Evolutionary conservation across 2,113 vertebrate genomes (phyloP), one percentile per base, ranked within the genome.

Genomic region (Corydoras maculifer): DNA sequence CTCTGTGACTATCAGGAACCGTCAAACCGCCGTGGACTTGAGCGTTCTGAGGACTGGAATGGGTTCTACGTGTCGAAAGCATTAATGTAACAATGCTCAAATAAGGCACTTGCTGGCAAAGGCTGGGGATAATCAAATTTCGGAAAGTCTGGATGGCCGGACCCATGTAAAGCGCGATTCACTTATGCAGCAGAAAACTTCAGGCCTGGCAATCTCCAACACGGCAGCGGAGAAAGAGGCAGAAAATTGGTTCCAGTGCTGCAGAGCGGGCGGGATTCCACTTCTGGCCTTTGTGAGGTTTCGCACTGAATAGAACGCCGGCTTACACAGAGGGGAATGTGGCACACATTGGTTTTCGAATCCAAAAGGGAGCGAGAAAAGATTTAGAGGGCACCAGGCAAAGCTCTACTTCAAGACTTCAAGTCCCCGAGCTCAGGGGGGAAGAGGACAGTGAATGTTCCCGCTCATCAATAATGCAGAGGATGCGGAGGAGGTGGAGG

Each of bases 231-330:
- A 88, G 86, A 79, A 89, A 87, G 84, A 80, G 88, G 89, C 84
- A 90, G 88, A 91, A 91, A 91, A 92, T 88, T 91, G 84, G 87
- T 91, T 87, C 82, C 83, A 86, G 81, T 80, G 83, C 86, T 89
- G 82, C 82, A 86, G 79, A 88, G 85, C 87, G 87, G 89, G 90
- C 86, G 86, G 89, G 86, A 90, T 90, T 91, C 85, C 86, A 88
- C 86, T 89, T 84, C 89, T 86, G 87, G 87, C 86, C 86, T 90
- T 90, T 91, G 87, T 91, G 86, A 85, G 76, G 82, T 82, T 25
- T 82, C 86, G 83, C 78, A 73, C 77, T 91, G 86, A 88, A 90
- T 86, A 83, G 85, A 77, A 70, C 79, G 79, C 83, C 79, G 80
- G 83, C 81, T 84, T 81, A 78, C 82, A 77, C 55, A 68, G 74